phyloP scores from a whole-genome alignment of 2,113 vertebrate species.

The Lamprologus lemairii region DNA sequence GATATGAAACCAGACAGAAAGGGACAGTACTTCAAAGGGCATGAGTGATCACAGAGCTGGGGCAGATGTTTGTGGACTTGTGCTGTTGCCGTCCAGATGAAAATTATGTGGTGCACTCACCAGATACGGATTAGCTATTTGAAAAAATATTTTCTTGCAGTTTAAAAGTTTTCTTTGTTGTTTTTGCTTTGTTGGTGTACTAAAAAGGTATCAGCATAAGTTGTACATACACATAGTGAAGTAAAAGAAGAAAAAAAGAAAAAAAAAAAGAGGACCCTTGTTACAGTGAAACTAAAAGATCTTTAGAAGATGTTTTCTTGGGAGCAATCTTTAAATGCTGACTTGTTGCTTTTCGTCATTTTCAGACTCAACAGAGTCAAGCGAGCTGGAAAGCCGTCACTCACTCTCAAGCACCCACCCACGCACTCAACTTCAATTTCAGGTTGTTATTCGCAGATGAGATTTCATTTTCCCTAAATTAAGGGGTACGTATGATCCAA shows the following conservation, averaged over 20 bases:
- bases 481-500: background rate
- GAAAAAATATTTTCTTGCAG: background rate
- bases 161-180: background rate
- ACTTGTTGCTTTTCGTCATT: background rate
- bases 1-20: conserved; percentile 74
- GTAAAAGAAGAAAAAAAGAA: background rate
- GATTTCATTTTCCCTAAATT: conserved; percentile 13
- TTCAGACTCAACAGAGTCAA: background rate
- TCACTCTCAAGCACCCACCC: background rate
- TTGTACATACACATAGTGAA: background rate
- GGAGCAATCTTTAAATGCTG: background rate
- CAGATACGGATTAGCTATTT: background rate
- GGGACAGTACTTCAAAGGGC: conserved; percentile 76
- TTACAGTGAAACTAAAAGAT: background rate
- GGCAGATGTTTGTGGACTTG: conserved; percentile 66
- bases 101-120: background rate
- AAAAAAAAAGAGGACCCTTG: background rate
- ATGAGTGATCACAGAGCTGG: conserved; percentile 75
- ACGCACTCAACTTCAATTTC: background rate
- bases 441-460: background rate
- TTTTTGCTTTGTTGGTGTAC: background rate
- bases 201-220: background rate
- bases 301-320: background rate
- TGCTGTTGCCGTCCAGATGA: conserved; percentile 11
- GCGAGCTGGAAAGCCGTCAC: background rate